Evolutionary conservation across 2,888 invertebrate species (phyloP), one percentile per base, ranked within the genome.

Genomic region (Drosophila suboccidentalis): DNA sequence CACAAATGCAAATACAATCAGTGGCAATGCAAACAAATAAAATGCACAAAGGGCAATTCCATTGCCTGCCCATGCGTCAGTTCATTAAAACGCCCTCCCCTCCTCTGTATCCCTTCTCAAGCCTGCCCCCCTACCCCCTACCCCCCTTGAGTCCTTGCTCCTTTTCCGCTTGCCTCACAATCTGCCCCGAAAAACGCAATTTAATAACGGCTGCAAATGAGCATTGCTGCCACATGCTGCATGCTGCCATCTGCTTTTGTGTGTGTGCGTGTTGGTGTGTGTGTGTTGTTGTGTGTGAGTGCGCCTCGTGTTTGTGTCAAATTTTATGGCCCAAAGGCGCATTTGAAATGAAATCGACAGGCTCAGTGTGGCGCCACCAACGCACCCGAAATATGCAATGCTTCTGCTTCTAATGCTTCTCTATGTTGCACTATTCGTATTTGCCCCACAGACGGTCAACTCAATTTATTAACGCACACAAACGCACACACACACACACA

Each of bases 161-260:
- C 39, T 34, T 34, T 26, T 44, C 59, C n/a, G n/a, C 53, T 62
- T 38, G 32, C 60, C 57, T 51, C 29, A 39, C 29, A 39, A 38
- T 39, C 51, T 63, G 70, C 62, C 59, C 67, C 77, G 71, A 88
- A 86, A 86, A 87, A 82, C 84, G 78, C 82, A 86, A 88, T 87
- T 87, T 87, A 87, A 87, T 87, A 87, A 88, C 88, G 78, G 57
- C 87, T 82, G 82, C 86, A 87, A 87, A 86, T 88, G 86, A 85
- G 88, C 88, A 86, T 63, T 22, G 22, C 75, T 73, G 79, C 75
- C 68, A 44, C 68, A 66, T 71, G 62, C 65, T 36, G 38, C 58
- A 65, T 47, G 61, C 38, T 8, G 32, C 53, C 34, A 26, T 15
- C 57, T 55, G 15, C 26, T 19, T 29, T 29, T 29, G 38, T 49